Conservation (phyloP, 2,888 invertebrate species). For the Oeneis ivallda region DNA sequence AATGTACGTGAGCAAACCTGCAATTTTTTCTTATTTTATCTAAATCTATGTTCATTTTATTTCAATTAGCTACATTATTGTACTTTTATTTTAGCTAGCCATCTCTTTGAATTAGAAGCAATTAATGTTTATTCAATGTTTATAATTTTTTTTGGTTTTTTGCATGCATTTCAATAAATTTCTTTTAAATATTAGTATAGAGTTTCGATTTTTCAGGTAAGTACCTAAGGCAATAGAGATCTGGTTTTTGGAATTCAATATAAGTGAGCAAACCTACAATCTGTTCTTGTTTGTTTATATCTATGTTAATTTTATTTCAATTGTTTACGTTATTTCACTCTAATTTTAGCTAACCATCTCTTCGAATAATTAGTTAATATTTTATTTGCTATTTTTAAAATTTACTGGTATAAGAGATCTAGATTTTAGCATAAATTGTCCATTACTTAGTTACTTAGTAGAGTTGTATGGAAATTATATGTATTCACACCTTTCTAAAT, state of each 20-base stretch:
- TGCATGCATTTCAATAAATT: too few species aligned
- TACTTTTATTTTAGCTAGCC: neutral
- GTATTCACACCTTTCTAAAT: too few species aligned
- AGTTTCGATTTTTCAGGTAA: neutral
- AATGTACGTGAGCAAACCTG: conserved; percentile 2
- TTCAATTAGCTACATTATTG: neutral
- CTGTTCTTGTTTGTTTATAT: conserved; percentile 5
- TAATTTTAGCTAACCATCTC: neutral
- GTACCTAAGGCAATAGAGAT: too few species aligned
- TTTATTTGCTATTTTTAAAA: neutral
- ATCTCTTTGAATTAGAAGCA: neutral
- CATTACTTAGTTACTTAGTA: too few species aligned
- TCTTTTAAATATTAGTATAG: too few species aligned
- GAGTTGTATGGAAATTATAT: too few species aligned
- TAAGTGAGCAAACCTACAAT: neutral
- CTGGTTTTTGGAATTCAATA: conserved; percentile 8
- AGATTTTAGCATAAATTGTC: too few species aligned
- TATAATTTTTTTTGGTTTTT: neutral
- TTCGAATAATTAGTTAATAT: neutral
- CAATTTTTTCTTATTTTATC: conserved; percentile 11
- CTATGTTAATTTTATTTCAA: neutral
- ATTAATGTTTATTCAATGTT: neutral
- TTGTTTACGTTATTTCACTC: neutral
- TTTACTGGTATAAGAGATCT: too few species aligned
- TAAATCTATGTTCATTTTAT: neutral